These are phyloP conservation scores for Calliopum simillimum DNA, from an alignment of 2,888 invertebrate genomes.

Conservation along the genomic window DNA sequence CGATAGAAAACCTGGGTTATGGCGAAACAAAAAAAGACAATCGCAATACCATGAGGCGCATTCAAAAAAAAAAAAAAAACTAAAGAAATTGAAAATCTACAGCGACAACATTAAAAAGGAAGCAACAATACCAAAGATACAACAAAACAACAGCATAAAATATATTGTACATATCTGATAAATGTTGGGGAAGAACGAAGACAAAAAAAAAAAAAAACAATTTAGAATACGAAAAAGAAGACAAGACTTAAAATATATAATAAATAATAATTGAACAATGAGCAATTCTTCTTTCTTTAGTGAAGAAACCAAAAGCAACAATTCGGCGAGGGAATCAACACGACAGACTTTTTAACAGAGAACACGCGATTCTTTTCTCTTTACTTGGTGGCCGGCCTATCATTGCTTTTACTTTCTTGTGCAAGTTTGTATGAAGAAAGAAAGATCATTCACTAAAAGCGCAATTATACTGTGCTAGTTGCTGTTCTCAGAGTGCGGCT, in stretches of 20 bases:
- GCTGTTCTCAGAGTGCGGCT: no score
- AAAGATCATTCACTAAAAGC: neutral
- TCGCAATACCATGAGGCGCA: neutral
- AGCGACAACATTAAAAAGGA: neutral
- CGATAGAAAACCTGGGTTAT: neutral
- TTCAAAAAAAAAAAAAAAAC: slow-evolving; percentile 6
- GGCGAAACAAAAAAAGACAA: neutral
- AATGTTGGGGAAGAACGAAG: neutral
- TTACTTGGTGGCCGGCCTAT: no score
- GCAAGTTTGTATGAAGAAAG: neutral
- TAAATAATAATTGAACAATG: slow-evolving; percentile 26
- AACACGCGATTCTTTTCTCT: slow-evolving; percentile 7
- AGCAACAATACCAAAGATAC: neutral
- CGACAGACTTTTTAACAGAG: neutral
- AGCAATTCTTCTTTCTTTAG: slow-evolving; percentile 16
- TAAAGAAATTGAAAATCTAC: neutral
- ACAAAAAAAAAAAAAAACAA: neutral
- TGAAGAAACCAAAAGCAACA: neutral
- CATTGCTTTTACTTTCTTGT: slow-evolving; percentile 25
- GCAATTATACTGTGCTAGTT: no score
- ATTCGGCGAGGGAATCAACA: neutral
- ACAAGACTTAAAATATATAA: slow-evolving; percentile 1
- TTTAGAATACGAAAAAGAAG: neutral
- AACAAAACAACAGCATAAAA: neutral
- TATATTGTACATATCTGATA: slow-evolving; percentile 6